Conservation (phyloP, 2,797 vertebrate species). For the Cheirogaleus major region DNA sequence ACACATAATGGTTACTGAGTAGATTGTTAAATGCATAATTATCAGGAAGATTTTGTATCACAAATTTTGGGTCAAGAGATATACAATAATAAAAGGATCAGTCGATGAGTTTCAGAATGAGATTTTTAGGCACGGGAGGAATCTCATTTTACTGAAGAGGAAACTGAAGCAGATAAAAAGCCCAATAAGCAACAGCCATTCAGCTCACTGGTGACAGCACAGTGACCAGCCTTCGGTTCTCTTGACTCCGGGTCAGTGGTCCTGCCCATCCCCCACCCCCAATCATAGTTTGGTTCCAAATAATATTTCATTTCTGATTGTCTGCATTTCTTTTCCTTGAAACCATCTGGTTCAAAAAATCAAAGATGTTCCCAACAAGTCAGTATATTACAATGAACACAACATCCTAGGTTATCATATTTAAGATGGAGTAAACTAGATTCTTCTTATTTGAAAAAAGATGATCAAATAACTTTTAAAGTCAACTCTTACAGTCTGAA, state of each 20-base stretch:
- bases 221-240: neutral
- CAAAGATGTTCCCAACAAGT: neutral
- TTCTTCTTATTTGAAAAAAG: conserved; percentile 25
- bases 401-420: neutral
- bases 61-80: neutral
- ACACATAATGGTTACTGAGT: neutral
- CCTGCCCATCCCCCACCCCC: neutral
- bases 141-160: neutral
- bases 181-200: neutral
- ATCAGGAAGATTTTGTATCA: neutral
- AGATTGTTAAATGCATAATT: neutral
- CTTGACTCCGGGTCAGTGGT: neutral
- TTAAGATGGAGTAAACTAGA: neutral
- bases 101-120: neutral
- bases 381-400: neutral
- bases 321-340: neutral
- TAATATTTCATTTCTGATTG: neutral
- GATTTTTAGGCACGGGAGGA: neutral
- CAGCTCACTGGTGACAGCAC: too few relatives aligned
- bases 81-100: neutral
- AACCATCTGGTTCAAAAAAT: neutral
- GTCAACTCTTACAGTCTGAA: neutral
- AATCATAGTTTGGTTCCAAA: neutral
- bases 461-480: neutral
- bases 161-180: neutral